Evolutionary conservation across 92 coral and sea anemone genomes (phyloP).

Genomic region (Ricordea florida): DNA sequence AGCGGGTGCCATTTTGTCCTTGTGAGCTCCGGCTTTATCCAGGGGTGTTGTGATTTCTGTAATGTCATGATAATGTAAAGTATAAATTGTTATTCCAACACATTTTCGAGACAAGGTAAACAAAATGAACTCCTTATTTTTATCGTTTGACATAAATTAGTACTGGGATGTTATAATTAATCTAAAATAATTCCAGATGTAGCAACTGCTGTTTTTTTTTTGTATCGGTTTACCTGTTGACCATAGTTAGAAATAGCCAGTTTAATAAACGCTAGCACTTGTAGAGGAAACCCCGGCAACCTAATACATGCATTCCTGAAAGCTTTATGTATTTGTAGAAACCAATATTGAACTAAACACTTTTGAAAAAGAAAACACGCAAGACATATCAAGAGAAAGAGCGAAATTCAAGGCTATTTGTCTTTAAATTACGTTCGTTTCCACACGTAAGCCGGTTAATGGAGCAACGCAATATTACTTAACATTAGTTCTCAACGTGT

Average conservation of each 20-base stretch:
- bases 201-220: background rate
- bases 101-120: background rate
- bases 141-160: background rate
- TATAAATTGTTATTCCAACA: background rate
- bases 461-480: background rate
- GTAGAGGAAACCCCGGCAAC: constrained; percentile 9
- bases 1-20: constrained; percentile 3
- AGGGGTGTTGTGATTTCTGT: background rate
- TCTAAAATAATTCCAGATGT: background rate
- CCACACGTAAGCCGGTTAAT: background rate
- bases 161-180: background rate
- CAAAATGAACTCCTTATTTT: background rate
- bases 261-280: background rate
- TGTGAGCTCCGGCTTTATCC: constrained; percentile 3
- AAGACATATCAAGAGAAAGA: background rate
- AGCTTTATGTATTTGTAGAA: constrained; percentile 3
- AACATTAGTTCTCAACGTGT: background rate
- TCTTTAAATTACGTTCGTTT: constrained; percentile 2
- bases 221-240: background rate
- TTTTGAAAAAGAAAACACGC: background rate
- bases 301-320: background rate
- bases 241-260: background rate
- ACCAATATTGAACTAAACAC: background rate
- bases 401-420: constrained; percentile 2
- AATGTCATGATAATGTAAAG: too few relatives aligned